These are phyloP conservation scores for Rhinopomastus cyanomelas DNA, from an alignment of 2,113 vertebrate genomes.

Conservation along the genomic window DNA sequence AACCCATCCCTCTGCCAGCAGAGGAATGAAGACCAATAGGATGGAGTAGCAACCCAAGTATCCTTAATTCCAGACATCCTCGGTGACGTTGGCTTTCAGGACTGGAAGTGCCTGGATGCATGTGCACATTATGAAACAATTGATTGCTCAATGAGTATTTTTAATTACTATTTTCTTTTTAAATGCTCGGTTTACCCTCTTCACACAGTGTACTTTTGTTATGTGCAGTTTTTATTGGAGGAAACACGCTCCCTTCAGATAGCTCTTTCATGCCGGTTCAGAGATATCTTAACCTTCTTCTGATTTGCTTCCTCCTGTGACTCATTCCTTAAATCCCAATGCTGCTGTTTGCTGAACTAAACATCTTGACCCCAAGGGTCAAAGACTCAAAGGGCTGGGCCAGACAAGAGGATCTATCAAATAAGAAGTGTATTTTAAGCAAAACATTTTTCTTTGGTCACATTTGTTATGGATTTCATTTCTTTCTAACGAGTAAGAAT, in stretches of 20 bases:
- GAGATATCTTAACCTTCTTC: not conserved
- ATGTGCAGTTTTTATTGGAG: conserved; percentile 30
- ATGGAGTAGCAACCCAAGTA: conserved; percentile 19
- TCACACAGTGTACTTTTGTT: not conserved
- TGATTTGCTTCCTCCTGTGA: not conserved
- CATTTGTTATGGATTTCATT: not conserved
- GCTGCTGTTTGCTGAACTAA: not conserved
- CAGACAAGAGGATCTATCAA: not conserved
- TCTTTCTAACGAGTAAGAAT: not conserved
- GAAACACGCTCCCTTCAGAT: not conserved
- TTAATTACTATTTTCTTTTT: conserved; percentile 60
- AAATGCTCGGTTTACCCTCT: conserved; percentile 19
- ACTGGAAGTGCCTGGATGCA: conserved; percentile 32
- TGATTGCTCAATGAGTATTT: conserved; percentile 46
- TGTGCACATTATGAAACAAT: conserved; percentile 31
- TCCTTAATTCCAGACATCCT: conserved; percentile 50
- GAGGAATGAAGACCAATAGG: conserved; percentile 37
- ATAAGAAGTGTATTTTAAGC: not conserved
- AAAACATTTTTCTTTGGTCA: not conserved
- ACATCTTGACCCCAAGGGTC: not conserved
- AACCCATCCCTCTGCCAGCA: conserved; percentile 29
- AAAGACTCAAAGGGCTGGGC: not conserved
- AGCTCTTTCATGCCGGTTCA: not conserved
- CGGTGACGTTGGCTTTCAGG: not conserved
- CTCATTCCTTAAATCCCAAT: not conserved